Evolutionary conservation across 2,888 invertebrate species (phyloP).

Genomic region (Anoncus sp.): DNA sequence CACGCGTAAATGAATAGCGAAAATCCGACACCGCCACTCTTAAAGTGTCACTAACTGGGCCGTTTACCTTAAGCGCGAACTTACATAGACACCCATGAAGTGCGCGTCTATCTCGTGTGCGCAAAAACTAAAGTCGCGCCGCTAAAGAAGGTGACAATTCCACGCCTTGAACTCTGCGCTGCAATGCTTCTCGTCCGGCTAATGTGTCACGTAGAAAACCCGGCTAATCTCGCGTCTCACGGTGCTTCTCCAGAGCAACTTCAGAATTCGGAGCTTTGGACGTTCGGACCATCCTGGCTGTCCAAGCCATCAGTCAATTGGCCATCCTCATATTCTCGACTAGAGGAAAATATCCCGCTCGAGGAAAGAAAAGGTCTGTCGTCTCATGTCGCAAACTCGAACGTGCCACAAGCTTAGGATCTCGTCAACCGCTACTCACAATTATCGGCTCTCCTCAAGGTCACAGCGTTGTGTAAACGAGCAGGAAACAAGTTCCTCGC

Average conservation of each 20-base stretch:
- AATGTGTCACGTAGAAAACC: neutral
- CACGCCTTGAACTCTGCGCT: conserved; percentile 20
- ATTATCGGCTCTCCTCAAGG: neutral
- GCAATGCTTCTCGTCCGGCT: neutral
- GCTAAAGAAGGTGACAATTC: conserved; percentile 13
- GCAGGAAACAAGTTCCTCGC: no score
- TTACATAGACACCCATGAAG: neutral
- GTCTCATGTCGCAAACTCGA: neutral
- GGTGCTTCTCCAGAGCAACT: neutral
- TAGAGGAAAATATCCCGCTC: no score
- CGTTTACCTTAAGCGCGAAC: no score
- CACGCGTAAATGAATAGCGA: no score
- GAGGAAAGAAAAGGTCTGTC: no score
- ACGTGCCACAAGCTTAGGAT: neutral
- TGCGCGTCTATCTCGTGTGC: neutral
- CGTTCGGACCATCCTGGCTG: conserved; percentile 38
- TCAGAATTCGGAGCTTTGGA: neutral
- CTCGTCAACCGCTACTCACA: neutral
- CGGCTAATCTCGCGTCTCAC: neutral
- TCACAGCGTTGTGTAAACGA: neutral
- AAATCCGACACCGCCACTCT: no score
- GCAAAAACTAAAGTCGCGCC: conserved; percentile 6
- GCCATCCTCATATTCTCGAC: conserved; percentile 30
- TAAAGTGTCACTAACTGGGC: no score
- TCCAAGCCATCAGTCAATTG: conserved; percentile 64